Evolutionary conservation across 2,888 invertebrate genomes (phyloP).

Genomic region (Noctuana brunneofusca): DNA sequence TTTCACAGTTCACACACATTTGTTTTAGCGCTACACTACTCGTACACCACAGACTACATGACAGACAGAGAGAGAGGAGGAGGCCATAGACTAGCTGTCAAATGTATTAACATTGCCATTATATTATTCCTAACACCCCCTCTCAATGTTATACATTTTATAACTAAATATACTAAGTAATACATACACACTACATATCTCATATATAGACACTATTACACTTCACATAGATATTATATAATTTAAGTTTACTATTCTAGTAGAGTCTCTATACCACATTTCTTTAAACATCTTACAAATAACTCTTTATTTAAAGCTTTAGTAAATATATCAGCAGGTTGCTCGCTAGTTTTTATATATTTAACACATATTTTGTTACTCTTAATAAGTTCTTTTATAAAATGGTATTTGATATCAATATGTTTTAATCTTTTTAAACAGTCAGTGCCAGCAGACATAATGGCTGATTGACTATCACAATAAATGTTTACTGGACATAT

Average conservation of each 20-base stretch:
- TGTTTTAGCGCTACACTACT: too few species aligned
- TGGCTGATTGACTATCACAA: slow-evolving; percentile 37
- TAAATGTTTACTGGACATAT: slow-evolving; percentile 29
- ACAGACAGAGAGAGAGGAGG: too few species aligned
- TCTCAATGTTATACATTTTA: slow-evolving; percentile 14
- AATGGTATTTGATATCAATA: slow-evolving; percentile 35
- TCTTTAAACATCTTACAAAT: not conserved
- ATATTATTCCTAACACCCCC: not conserved
- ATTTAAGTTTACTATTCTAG: not conserved
- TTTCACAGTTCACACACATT: too few species aligned
- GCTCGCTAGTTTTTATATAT: slow-evolving; percentile 35
- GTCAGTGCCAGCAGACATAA: slow-evolving; percentile 30
- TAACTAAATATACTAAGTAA: not conserved
- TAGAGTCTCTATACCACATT: not conserved
- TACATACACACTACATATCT: not conserved
- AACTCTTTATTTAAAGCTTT: slow-evolving; percentile 34
- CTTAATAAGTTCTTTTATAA: slow-evolving; percentile 35
- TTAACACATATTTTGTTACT: slow-evolving; percentile 31
- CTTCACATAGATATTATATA: not conserved
- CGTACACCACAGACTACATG: too few species aligned
- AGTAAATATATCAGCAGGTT: slow-evolving; percentile 38
- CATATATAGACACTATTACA: too few species aligned
- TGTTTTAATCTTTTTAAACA: slow-evolving; percentile 35
- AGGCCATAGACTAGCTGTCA: too few species aligned
- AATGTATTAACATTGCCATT: slow-evolving; percentile 12